Conservation (phyloP, 2,888 invertebrate species). For the Eristalinus aeneus region DNA sequence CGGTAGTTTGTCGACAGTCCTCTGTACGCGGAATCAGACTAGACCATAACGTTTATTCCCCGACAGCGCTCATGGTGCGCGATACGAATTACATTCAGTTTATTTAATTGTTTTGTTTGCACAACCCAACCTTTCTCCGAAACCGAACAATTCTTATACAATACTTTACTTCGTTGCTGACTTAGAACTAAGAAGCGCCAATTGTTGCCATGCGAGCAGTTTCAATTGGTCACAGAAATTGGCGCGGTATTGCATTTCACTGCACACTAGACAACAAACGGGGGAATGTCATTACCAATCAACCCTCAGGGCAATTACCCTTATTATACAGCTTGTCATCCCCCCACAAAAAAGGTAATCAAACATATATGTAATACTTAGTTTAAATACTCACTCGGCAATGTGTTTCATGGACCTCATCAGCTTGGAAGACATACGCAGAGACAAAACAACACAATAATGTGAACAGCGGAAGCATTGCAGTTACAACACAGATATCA, state of each 20-base stretch:
- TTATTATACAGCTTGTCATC: conserved; percentile 12
- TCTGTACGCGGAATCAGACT: not conserved
- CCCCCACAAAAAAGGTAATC: not conserved
- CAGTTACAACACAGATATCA: conserved; percentile 90
- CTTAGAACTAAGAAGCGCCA: not conserved
- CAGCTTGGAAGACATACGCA: conserved; percentile 94
- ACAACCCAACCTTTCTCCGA: not conserved
- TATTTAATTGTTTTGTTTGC: not conserved
- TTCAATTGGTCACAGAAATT: conserved; percentile 23
- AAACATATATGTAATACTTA: not conserved
- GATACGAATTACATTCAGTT: not conserved
- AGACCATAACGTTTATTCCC: not conserved
- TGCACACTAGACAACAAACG: not conserved
- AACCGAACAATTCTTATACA: conserved; percentile 19
- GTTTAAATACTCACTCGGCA: conserved; percentile 88
- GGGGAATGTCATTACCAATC: conserved; percentile 22
- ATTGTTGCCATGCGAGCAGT: conserved; percentile 11
- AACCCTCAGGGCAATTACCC: conserved; percentile 25
- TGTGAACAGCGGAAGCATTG: conserved; percentile 91
- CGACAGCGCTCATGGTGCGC: not conserved
- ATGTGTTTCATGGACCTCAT: conserved; percentile 97
- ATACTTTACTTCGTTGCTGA: not conserved
- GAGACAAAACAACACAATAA: conserved; percentile 93
- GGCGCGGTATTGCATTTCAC: conserved; percentile 28
- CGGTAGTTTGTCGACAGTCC: not conserved